phyloP scores from a whole-genome alignment of 2,113 vertebrate genomes.

The Ptilonorhynchus violaceus region DNA sequence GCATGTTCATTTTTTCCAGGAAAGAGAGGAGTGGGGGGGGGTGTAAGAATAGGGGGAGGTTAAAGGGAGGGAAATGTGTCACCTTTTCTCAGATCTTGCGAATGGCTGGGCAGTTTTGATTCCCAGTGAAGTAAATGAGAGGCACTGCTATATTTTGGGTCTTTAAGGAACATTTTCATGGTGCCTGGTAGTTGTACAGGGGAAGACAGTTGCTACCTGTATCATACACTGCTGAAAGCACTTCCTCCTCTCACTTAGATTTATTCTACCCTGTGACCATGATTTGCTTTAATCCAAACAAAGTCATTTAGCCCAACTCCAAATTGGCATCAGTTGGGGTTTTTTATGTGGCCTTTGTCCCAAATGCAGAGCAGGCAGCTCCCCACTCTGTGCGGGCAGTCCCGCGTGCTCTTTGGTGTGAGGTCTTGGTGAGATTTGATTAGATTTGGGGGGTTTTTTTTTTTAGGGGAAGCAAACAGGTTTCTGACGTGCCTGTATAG shows the following conservation, averaged over 20 bases:
- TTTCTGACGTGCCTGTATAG: slow-evolving; percentile 41
- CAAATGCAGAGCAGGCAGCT: background rate
- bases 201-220: background rate
- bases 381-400: background rate
- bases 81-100: slow-evolving; percentile 30
- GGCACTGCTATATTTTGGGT: background rate
- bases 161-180: background rate
- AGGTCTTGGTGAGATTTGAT: background rate
- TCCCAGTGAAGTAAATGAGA: background rate
- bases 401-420: background rate
- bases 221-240: background rate
- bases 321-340: background rate
- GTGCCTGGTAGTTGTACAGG: background rate
- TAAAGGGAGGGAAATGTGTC: slow-evolving; percentile 48
- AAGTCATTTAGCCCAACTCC: background rate
- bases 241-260: background rate
- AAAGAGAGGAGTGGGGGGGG: background rate
- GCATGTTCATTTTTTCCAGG: slow-evolving; percentile 18
- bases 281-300: background rate
- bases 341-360: background rate
- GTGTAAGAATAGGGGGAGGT: background rate
- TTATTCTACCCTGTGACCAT: background rate
- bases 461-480: slow-evolving; percentile 32
- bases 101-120: slow-evolving; percentile 16
- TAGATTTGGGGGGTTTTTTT: background rate